Evolutionary conservation across 2,888 invertebrate genomes (phyloP).

Genomic region (Sesamia inferens): DNA sequence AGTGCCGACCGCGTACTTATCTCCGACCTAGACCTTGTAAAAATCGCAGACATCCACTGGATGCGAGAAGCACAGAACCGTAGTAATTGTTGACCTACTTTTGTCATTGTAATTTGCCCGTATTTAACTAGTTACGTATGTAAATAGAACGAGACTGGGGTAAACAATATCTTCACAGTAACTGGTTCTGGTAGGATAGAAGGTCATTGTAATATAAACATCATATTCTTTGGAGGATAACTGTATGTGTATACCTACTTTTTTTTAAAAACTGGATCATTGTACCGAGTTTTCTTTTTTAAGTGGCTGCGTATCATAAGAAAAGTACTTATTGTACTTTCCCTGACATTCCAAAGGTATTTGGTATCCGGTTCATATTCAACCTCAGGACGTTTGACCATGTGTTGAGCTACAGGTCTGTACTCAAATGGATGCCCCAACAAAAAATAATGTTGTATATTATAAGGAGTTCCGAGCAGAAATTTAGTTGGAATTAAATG

Average conservation of each 20-base stretch:
- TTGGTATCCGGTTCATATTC: too few species aligned
- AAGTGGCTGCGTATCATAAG: not conserved
- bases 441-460: too few species aligned
- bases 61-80: not conserved
- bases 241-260: not conserved
- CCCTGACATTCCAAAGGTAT: not conserved
- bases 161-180: constrained; percentile 14
- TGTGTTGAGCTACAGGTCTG: too few species aligned
- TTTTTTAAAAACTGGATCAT: too few species aligned
- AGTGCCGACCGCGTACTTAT: not conserved
- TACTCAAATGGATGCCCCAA: too few species aligned
- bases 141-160: constrained; percentile 8
- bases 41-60: not conserved
- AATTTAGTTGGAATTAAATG: too few species aligned
- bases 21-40: not conserved
- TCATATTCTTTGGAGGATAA: not conserved
- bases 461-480: too few species aligned
- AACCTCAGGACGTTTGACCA: too few species aligned
- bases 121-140: constrained; percentile 19
- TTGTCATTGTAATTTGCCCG: constrained; percentile 28
- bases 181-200: not conserved
- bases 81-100: constrained; percentile 25
- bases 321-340: not conserved
- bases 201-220: not conserved
- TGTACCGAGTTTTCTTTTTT: not conserved